Base-by-base conservation (phyloP, 2,113 vertebrate species). In the Eclectus roratus region DNA sequence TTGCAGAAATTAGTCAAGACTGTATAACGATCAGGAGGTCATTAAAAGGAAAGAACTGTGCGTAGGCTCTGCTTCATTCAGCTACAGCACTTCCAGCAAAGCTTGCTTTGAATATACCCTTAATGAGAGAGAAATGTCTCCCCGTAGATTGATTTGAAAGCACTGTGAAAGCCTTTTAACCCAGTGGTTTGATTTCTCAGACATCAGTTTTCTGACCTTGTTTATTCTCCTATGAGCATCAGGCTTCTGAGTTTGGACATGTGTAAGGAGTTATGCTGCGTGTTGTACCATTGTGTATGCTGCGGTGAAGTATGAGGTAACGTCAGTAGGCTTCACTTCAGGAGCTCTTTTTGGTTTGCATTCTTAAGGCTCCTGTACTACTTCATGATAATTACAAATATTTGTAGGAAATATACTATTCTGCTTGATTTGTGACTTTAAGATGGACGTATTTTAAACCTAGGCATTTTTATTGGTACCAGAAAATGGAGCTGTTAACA, bases 1-100 rank as follows among this genome's bases (percentile, higher is more conserved):
- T 96, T 98, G 95, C 96, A 97, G 96, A 98, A 98, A 98, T 97
- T 97, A 98, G 98, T 96, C 95, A 96, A 97, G 97, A 98, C 80
- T 96, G 89, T 97, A 95, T 97, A 97, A 95, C 71, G 89, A 97
- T 97, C 96, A 97, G 93, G 94, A 97, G 95, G 97, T 96, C 97
- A 97, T 97, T 97, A 96, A 94, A 95, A 95, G 55, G 76, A 93
- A 95, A 92, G 47, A 94, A 94, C 77, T 76, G 87, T 61, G 60
- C 4, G 1, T 89, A 86, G 79, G 92, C 88, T 91, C 79, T 80
- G 79, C 66, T 83, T 83, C 58, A 64, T 71, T 88, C 44, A 27
- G 44, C 46, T 78, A 69, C 52, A 76, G 72, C 81, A 87, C 71
- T 69, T 87, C 70, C 89, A 92, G 92, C 69, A 89, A 89, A 91